phyloP scores from a whole-genome alignment of 2,113 vertebrate species.

The Pristiophorus japonicus region DNA sequence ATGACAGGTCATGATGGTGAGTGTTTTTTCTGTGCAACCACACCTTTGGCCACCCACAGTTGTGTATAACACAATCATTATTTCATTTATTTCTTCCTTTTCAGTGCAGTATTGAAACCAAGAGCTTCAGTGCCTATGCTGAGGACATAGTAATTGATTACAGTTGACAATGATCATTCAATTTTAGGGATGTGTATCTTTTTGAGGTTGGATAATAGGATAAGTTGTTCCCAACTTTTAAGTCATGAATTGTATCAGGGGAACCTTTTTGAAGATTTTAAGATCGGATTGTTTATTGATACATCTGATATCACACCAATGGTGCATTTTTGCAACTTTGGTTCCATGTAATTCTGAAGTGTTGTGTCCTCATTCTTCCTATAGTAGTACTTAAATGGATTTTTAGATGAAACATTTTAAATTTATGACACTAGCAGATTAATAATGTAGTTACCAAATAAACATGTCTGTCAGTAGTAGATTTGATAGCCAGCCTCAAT shows the following conservation, averaged over 20 bases:
- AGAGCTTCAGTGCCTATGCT: not conserved
- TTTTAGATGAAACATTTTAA: not conserved
- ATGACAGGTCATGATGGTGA: slow-evolving; percentile 10
- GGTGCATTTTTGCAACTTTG: not conserved
- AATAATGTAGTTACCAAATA: not conserved
- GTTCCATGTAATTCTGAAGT: not conserved
- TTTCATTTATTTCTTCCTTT: not conserved
- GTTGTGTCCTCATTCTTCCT: not conserved
- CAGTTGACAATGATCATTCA: not conserved
- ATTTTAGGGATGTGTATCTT: not conserved
- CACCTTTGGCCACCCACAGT: slow-evolving; percentile 31
- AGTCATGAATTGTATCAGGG: not conserved
- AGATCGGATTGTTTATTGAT: not conserved
- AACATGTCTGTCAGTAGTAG: not conserved
- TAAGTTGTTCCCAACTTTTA: not conserved
- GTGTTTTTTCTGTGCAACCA: not conserved
- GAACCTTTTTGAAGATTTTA: not conserved
- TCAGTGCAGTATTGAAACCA: not conserved
- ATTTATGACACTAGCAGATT: not conserved
- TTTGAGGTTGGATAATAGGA: not conserved
- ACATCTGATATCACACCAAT: not conserved
- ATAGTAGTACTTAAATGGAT: not conserved
- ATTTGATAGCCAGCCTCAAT: not conserved
- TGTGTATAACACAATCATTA: not conserved
- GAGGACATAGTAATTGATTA: not conserved